Conservation (phyloP, 2,797 vertebrate species). For the Silurus aristotelis region DNA sequence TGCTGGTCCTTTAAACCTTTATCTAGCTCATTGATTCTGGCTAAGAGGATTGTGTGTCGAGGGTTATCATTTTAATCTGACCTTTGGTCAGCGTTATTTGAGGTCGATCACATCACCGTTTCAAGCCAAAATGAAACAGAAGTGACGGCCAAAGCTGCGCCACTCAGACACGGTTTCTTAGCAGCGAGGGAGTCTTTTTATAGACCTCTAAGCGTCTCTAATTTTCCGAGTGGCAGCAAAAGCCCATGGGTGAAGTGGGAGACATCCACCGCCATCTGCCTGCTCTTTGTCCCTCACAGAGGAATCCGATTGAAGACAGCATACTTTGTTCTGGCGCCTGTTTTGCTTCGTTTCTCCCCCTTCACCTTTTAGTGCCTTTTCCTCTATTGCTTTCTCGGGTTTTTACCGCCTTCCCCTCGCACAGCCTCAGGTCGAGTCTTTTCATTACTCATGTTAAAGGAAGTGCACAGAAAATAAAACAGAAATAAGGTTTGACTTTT, state of each 20-base stretch:
- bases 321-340: constrained; percentile 23
- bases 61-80: constrained; percentile 27
- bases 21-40: constrained; percentile 11
- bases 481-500: constrained; percentile 9
- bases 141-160: not conserved
- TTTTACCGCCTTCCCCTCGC: not conserved
- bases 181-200: constrained; percentile 46
- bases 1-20: not conserved
- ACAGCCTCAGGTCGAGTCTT: constrained; percentile 1
- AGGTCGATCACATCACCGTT: constrained; percentile 11
- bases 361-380: constrained; percentile 17
- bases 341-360: not conserved
- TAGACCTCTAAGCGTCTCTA: constrained; percentile 39
- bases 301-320: constrained; percentile 24
- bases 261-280: constrained; percentile 45
- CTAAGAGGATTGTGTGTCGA: not conserved
- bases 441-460: constrained; percentile 4
- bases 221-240: constrained; percentile 41
- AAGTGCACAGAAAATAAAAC: constrained; percentile 10
- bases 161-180: constrained; percentile 22
- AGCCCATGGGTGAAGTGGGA: constrained; percentile 41
- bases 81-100: constrained; percentile 15
- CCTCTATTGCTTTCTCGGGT: not conserved
- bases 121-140: constrained; percentile 14
- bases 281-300: constrained; percentile 34